Conservation (phyloP, 2,888 invertebrate genomes). For the Caenorhabditis sp. region DNA sequence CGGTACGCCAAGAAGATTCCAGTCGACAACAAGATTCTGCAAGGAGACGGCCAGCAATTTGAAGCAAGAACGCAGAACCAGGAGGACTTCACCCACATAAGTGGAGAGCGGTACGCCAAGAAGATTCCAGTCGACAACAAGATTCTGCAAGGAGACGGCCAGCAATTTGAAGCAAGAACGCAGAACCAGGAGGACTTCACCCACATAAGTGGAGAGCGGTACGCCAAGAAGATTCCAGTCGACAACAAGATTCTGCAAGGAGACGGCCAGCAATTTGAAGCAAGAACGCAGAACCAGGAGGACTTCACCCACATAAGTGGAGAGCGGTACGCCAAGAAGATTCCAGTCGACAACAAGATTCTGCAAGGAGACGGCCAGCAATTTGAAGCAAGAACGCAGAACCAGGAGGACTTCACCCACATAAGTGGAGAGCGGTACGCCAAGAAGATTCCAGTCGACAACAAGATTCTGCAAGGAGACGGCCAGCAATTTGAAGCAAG, state of each 20-base stretch:
- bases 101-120: conserved; percentile 10
- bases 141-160: conserved; percentile 12
- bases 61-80: conserved; percentile 12
- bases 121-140: conserved; percentile 9
- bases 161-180: conserved; percentile 5
- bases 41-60: conserved; percentile 8
- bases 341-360: conserved; percentile 8
- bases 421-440: conserved; percentile 19
- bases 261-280: conserved; percentile 9
- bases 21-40: conserved; percentile 6
- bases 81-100: conserved; percentile 5
- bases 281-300: conserved; percentile 10
- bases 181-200: conserved; percentile 23
- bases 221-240: conserved; percentile 3
- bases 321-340: conserved; percentile 9
- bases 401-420: conserved; percentile 26
- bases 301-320: conserved; percentile 13
- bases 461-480: conserved; percentile 22
- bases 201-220: not conserved
- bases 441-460: conserved; percentile 22
- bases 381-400: conserved; percentile 4
- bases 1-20: conserved; percentile 14
- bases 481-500: conserved; percentile 17
- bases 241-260: conserved; percentile 14
- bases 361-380: conserved; percentile 9